A percentile compares a stretch with the other conserved stretches of the same genome.
Evolutionary conservation across 2,888 invertebrate species (phyloP).

Genomic region (Gerris lacustris): DNA sequence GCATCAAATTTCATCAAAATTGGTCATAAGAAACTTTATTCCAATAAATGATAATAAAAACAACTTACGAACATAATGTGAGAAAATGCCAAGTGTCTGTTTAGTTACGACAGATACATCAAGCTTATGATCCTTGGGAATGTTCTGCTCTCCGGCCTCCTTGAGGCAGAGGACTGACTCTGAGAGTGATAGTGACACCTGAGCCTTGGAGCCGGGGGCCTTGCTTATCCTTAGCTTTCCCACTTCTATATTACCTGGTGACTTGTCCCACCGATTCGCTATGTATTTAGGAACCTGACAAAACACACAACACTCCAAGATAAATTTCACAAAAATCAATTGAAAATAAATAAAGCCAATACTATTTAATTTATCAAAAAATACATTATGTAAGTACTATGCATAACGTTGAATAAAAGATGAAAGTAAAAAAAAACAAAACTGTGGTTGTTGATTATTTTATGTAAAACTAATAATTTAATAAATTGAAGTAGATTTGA

Average conservation of each 20-base stretch:
- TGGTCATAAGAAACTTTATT: too few species aligned
- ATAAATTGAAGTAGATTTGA: too few species aligned
- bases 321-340: neutral
- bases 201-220: constrained; percentile 63
- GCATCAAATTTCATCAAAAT: too few species aligned
- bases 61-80: constrained; percentile 62
- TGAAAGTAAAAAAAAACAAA: too few species aligned
- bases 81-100: constrained; percentile 86
- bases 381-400: too few species aligned
- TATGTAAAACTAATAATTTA: too few species aligned
- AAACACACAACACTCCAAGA: constrained; percentile 11
- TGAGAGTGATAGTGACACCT: constrained; percentile 74
- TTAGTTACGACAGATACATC: constrained; percentile 82
- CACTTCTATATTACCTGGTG: constrained; percentile 81
- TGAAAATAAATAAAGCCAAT: neutral
- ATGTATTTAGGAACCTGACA: constrained; percentile 75
- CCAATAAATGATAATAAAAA: neutral
- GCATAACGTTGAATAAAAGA: too few species aligned
- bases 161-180: constrained; percentile 65
- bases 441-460: too few species aligned
- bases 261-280: constrained; percentile 87
- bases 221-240: constrained; percentile 82
- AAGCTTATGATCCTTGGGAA: constrained; percentile 83
- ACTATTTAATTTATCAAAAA: neutral
- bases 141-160: constrained; percentile 63